phyloP scores from a whole-genome alignment of 2,797 vertebrate genomes.

The Gephyroberyx darwinii region DNA sequence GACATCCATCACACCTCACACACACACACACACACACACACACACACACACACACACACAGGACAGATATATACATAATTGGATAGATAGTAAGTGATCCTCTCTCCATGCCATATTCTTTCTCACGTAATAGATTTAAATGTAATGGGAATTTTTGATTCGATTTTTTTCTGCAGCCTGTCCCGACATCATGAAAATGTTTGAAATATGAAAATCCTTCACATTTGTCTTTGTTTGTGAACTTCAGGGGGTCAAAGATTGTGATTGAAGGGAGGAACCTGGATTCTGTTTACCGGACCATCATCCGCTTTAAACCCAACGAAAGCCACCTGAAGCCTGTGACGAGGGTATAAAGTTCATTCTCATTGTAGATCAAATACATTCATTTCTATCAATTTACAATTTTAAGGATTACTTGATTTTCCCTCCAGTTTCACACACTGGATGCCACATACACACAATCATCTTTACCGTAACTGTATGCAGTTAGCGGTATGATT shows the following conservation, averaged over 20 bases:
- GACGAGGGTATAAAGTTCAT: constrained; percentile 68
- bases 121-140: no score
- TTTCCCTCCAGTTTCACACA: not conserved
- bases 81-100: no score
- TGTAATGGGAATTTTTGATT: no score
- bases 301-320: constrained; percentile 83
- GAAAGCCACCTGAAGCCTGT: constrained; percentile 80
- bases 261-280: constrained; percentile 88
- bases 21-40: not conserved
- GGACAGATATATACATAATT: no score
- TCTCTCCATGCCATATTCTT: no score
- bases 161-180: no score
- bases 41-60: not conserved
- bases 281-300: constrained; percentile 85
- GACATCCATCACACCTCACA: not conserved
- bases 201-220: not conserved
- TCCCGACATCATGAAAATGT: not conserved
- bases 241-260: constrained; percentile 85
- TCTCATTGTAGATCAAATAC: not conserved
- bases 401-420: not conserved
- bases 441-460: not conserved
- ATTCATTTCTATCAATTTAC: not conserved
- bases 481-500: not conserved
- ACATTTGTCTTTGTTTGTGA: constrained; percentile 32
- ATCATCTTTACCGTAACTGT: not conserved